phyloP scores from a whole-genome alignment of 2,113 vertebrate genomes.

The Xenopus laevis region DNA sequence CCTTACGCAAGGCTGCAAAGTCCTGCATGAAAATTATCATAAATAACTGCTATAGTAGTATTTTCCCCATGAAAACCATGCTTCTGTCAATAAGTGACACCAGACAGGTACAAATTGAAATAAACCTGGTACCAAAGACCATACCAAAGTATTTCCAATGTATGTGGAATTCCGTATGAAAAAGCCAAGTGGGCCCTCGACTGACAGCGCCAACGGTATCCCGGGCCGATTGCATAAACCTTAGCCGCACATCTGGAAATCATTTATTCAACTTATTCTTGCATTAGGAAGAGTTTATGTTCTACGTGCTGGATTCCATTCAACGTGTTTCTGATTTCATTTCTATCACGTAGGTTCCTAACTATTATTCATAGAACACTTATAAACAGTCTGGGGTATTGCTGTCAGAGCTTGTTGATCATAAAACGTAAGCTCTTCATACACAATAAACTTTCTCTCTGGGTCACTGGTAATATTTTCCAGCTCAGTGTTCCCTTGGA shows the following conservation, averaged over 20 bases:
- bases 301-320: neutral
- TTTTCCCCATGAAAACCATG: too few species aligned
- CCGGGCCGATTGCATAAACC: neutral
- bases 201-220: neutral
- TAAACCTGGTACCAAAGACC: too few species aligned
- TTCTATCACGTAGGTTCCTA: neutral
- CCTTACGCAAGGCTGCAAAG: too few species aligned
- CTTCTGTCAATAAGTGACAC: too few species aligned
- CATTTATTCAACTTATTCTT: conserved; percentile 6
- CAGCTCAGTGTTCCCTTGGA: too few species aligned
- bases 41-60: too few species aligned
- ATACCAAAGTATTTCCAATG: too few species aligned
- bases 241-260: conserved; percentile 1
- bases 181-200: neutral
- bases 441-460: neutral
- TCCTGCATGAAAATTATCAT: too few species aligned
- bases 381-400: neutral
- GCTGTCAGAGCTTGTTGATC: neutral
- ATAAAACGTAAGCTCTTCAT: neutral
- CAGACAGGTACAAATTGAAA: too few species aligned
- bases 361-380: neutral
- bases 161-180: neutral
- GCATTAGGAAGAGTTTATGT: neutral
- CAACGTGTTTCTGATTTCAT: conserved; percentile 2
- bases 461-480: neutral